Evolutionary conservation across 2,113 vertebrate species (phyloP).

Genomic region (Chrysemys picta): DNA sequence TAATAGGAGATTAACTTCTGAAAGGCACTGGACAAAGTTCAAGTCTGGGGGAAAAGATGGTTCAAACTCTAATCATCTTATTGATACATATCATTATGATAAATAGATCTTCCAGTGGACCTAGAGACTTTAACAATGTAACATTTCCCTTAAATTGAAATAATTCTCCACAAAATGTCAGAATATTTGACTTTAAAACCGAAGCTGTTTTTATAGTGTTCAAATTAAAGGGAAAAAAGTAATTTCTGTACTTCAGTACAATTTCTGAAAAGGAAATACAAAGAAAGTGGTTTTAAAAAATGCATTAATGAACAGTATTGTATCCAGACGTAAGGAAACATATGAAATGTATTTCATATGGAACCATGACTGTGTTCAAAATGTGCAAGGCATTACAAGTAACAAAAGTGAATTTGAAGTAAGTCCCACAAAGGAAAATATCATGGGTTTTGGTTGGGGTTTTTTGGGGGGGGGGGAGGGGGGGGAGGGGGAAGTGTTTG

Average conservation of each 20-base stretch:
- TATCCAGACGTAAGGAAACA: background rate
- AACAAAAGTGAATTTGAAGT: background rate
- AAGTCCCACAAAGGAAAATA: background rate
- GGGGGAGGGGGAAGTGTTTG: background rate
- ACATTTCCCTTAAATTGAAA: background rate
- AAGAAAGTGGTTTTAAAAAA: background rate
- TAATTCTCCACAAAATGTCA: background rate
- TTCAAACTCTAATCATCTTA: background rate
- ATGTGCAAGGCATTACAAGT: background rate
- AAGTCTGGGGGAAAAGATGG: background rate
- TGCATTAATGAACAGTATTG: background rate
- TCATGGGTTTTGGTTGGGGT: background rate
- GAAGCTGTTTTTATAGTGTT: background rate
- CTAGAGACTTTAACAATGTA: accelerated
- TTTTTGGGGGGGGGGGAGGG: background rate
- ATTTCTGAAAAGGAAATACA: background rate
- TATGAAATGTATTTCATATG: background rate
- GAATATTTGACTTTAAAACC: background rate
- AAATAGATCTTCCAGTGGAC: background rate
- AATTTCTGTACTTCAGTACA: background rate
- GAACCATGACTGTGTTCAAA: background rate
- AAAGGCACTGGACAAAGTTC: background rate
- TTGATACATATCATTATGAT: background rate
- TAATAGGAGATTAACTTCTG: background rate
- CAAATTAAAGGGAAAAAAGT: background rate